Evolutionary conservation across 1,140 invertebrate genomes (phyloP), one percentile per base, ranked within the genome.

Genomic region (Drosophila erecta): DNA sequence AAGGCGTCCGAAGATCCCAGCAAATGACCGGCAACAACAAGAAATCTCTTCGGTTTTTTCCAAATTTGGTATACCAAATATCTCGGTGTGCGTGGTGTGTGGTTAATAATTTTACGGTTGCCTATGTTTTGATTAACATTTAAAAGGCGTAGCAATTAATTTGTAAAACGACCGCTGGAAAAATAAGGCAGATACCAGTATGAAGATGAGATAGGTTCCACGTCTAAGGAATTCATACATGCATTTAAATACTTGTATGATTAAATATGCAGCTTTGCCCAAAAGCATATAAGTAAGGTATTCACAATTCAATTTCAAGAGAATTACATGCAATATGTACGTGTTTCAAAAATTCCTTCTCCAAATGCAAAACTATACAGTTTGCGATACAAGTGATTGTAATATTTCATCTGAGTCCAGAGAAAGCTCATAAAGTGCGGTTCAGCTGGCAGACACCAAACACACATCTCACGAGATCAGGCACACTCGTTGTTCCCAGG

Each of bases 111-210:
- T 69, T 75, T 53, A 73, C 47, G 43, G 51, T 59, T 61, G 59
- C 46, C 49, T 75, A 22, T 83, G 64, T 89, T 86, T 87, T 87
- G 83, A 86, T 83, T 87, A 87, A 87, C 84, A 86, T 86, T 86
- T 83, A 86, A 86, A 86, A 74, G 87, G 84, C 83, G 83, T 76
- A 83, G 73, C 83, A 87, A 81, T 86, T 86, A 86, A 86, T 81
- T 86, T 76, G 83, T 79, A 79, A 64, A 81, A 71, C 58, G 70
- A 60, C 37, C 55, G 15, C 20, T 54, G 40, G 65, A 59, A 73
- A 65, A 47, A 38, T 54, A 27, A 75, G 27, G 51, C 56, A 47
- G 17, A 14, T 5, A 46, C 6, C 27, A 20, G 3, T 40, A 33
- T 3, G 14, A 14, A 14, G 35, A 5, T 14, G 4, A 38, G n/a